Base-by-base conservation (phyloP, 2,797 vertebrate species). In the Sebastiscus albofasciatus region DNA sequence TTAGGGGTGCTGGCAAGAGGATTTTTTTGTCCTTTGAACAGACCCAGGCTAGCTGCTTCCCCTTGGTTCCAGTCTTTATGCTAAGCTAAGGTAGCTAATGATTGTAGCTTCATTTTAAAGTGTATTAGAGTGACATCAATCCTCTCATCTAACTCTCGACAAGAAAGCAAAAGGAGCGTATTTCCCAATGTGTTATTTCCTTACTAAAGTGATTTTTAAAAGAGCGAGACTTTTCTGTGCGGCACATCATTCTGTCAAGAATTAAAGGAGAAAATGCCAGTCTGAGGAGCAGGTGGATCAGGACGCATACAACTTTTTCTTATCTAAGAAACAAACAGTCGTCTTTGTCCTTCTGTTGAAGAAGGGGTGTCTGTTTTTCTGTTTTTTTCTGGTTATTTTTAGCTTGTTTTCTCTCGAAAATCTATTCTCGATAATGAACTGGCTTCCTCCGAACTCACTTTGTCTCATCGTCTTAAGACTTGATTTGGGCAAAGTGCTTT, bases 401-500 rank as follows among this genome's bases (percentile, higher is more conserved):
- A 61, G 18, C 20, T 2, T 9, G 10, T 16, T 68, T 79, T 59
- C 1, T 34, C 13, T 13, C 6, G 29, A 67, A 76, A 65, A 18
- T 14, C 8, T 60, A 1, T 71, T 67, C 39, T 69, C 3, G 2
- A 34, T 39, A 60, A 42, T 62, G 39, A 33, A 3, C 55, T 61
- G 46, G 8, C 77, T 20, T 73, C n/a, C 67, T 59, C 34, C n/a
- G 67, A 74, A 61, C 56, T 73, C 13, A 6, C 39, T 78, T 85
- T 72, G 55, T 80, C 16, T 77, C 26, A 6, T 83, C 72, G 67
- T 81, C 49, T 60, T 4, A 8, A 56, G 55, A 68, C 26, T 62
- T 72, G n/a, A 78, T 79, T 67, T 0, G 9, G 33, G 31, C 36
- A 58, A 78, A 89, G 83, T 34, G 65, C 69, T 71, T 80, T 89